A percentile compares a stretch with the other conserved stretches of the same genome.
phyloP scores from a whole-genome alignment of 2,113 vertebrate species.

The Gobius niger region DNA sequence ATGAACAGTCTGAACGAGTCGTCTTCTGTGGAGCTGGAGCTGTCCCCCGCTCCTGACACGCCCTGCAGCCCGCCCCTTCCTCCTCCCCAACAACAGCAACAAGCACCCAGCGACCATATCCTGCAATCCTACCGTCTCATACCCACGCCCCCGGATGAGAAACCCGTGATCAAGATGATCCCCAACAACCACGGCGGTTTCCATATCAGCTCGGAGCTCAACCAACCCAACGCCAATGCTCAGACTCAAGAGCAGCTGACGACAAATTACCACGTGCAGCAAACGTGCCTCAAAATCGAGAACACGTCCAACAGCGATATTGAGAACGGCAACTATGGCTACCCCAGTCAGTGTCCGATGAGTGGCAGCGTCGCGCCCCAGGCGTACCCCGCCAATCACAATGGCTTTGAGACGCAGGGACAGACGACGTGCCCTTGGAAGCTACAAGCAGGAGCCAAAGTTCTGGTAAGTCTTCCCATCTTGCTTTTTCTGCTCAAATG shows the following conservation, averaged over 20 bases:
- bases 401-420: conserved; percentile 37
- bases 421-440: conserved; percentile 76
- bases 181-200: conserved; percentile 34
- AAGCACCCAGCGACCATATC: conserved; percentile 34
- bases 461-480: conserved; percentile 69
- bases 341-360: conserved; percentile 58
- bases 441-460: conserved; percentile 74
- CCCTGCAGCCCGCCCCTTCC: conserved; percentile 62
- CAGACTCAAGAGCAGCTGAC: conserved; percentile 44
- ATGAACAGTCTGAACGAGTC: conserved; percentile 79
- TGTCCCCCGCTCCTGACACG: conserved; percentile 52
- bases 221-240: conserved; percentile 2
- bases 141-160: conserved; percentile 51
- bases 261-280: conserved; percentile 32
- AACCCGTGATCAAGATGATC: conserved; percentile 62
- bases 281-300: conserved; percentile 46
- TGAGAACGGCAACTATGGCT: conserved; percentile 65
- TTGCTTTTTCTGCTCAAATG: background rate
- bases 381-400: conserved; percentile 52
- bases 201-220: conserved; percentile 37
- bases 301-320: conserved; percentile 44
- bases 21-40: conserved; percentile 70
- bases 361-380: conserved; percentile 41
- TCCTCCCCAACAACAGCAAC: conserved; percentile 22
- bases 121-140: conserved; percentile 65